Evolutionary conservation across 2,888 invertebrate species (phyloP).

Genomic region (Phengaris arion): DNA sequence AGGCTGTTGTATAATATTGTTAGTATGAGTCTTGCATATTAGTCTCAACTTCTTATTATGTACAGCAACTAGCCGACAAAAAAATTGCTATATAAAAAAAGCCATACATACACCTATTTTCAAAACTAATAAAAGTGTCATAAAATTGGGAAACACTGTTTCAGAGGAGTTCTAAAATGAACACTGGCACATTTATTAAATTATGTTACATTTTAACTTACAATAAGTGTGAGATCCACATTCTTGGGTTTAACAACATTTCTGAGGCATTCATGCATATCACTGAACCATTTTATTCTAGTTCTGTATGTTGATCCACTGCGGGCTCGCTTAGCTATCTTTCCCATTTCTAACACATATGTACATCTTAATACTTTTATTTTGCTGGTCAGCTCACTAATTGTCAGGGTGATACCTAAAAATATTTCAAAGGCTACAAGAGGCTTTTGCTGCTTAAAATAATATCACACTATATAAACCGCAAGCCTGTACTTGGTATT

Average conservation of each 20-base stretch:
- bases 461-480: no score
- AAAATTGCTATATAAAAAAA: no score
- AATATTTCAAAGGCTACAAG: background rate
- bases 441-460: no score
- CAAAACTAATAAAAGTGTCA: no score
- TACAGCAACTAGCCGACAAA: no score
- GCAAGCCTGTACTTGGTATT: background rate
- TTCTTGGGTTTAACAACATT: slow-evolving; percentile 18
- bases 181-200: no score
- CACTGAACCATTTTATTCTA: slow-evolving; percentile 58
- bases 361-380: slow-evolving; percentile 61
- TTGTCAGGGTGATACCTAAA: slow-evolving; percentile 48
- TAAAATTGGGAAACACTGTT: no score
- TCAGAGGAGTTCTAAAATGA: no score
- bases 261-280: slow-evolving; percentile 51
- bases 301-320: slow-evolving; percentile 51
- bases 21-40: no score
- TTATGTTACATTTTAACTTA: background rate
- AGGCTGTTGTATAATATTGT: no score
- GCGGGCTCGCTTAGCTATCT: slow-evolving; percentile 54
- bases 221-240: slow-evolving; percentile 16
- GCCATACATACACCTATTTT: no score
- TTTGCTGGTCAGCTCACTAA: slow-evolving; percentile 54
- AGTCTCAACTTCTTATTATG: no score
- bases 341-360: slow-evolving; percentile 57